phyloP scores from a whole-genome alignment of 2,888 invertebrate genomes.

The Metallyticus violacea region DNA sequence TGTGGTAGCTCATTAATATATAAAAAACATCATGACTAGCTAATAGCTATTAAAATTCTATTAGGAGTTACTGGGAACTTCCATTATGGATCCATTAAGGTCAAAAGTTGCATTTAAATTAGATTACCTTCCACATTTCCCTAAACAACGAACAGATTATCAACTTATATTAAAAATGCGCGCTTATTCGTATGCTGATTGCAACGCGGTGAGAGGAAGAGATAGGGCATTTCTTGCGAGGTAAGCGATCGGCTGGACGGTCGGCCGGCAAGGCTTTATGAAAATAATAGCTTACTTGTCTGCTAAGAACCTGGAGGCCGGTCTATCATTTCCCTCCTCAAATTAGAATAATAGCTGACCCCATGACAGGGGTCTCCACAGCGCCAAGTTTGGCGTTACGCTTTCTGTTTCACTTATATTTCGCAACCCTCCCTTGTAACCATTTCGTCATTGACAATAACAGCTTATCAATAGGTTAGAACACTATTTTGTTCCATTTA shows the following conservation, averaged over 20 bases:
- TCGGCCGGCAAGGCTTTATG: background rate
- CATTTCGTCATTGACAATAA: too few species aligned
- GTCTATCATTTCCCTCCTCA: constrained; percentile 8
- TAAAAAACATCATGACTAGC: background rate
- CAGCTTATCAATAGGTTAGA: too few species aligned
- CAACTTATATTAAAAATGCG: background rate
- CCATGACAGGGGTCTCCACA: background rate
- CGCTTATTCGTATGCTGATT: background rate
- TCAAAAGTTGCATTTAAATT: background rate
- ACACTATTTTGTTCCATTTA: too few species aligned
- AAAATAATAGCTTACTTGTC: constrained; percentile 17
- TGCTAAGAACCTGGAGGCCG: background rate
- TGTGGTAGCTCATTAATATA: background rate
- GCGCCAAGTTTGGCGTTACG: background rate
- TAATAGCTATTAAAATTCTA: constrained; percentile 7
- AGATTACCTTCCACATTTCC: background rate
- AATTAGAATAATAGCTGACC: constrained; percentile 17
- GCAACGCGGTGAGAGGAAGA: background rate
- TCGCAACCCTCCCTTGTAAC: too few species aligned
- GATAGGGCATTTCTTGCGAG: too few species aligned
- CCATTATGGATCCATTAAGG: constrained; percentile 7
- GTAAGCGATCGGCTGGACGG: background rate
- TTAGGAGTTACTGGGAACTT: background rate
- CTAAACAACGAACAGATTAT: constrained; percentile 7
- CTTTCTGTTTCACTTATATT: background rate